phyloP scores from a whole-genome alignment of 1,140 invertebrate genomes.

The Pomacea maculata region DNA sequence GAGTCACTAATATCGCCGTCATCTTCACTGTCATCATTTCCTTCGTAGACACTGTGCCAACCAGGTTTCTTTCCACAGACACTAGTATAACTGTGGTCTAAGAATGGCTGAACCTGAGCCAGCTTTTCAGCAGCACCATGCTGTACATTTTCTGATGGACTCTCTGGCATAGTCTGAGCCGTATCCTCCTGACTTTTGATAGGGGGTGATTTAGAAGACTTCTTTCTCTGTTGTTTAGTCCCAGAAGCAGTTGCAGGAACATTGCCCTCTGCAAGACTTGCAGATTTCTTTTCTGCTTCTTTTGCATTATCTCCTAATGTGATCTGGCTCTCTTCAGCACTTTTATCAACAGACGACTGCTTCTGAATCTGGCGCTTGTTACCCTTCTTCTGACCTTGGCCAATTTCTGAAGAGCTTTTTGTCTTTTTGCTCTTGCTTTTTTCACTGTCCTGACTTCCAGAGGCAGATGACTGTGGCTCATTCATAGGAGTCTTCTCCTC shows the following conservation, averaged over 20 bases:
- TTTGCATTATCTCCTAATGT: too few relatives aligned
- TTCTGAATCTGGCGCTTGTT: background rate
- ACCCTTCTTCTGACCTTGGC: background rate
- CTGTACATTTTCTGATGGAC: constrained; percentile 49
- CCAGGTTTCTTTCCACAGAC: constrained; percentile 53
- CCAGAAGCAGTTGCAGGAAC: background rate
- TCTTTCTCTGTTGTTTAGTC: background rate
- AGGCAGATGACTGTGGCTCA: background rate
- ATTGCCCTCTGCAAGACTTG: background rate
- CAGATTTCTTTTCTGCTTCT: background rate
- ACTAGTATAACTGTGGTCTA: constrained; percentile 61
- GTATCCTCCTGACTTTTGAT: constrained; percentile 24
- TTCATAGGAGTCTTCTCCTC: background rate
- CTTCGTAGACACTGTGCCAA: constrained; percentile 27
- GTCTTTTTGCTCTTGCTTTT: background rate
- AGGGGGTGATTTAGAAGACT: constrained; percentile 5
- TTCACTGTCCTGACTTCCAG: background rate
- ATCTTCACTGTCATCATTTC: constrained; percentile 26
- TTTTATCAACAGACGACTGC: too few relatives aligned
- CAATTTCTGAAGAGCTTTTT: background rate
- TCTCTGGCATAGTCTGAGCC: background rate
- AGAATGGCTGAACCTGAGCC: constrained; percentile 48
- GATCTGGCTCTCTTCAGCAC: too few relatives aligned
- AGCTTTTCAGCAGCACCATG: constrained; percentile 50
- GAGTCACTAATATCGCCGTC: constrained; percentile 22